Base-by-base conservation (phyloP, 2,113 vertebrate species). In the Bambusicola thoracicus region DNA sequence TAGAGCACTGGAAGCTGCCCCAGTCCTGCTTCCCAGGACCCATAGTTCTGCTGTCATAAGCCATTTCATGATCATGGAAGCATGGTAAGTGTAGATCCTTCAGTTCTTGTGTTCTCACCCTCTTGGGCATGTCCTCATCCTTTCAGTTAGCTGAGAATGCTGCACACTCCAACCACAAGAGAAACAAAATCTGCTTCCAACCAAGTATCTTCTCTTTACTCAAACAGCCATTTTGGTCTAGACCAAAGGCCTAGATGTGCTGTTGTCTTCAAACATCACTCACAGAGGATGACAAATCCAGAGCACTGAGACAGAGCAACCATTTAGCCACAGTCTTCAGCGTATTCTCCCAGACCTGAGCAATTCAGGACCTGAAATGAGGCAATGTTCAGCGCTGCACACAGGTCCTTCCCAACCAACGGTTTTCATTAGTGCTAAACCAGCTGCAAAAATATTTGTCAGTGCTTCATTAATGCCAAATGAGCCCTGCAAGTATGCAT, bases 371-470 rank as follows among this genome's bases (percentile, higher is more conserved):
- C 11, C 13, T 34, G 19, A 82, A 87, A 43, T 65, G n/a, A 56
- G 41, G 70, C 38, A 89, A 74, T 34, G 36, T 3, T 10, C 24
- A 67, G 22, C 30, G 61, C 67, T 68, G 34, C 48, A 65, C 10
- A 12, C 24, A 55, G 29, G 34, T 43, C 67, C 59, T 96, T 91
- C 67, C 78, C 87, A 77, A 74, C 76, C 38, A 78, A 67, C 3
- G 8, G 46, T 59, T 93, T 89, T 83, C 65, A 74, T 80, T 88
- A 92, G 68, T 32, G 51, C 16, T 69, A 74, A 62, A 10, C 44
- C 95, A 92, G 81, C 87, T 96, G 94, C 63, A 91, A 94, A 96
- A 93, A 95, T 89, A 95, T 95, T 91, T 93, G 59, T 67, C 41
- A 69, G 34, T 55, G 63, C 75, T 83, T 88, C 91, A 85, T 91